phyloP scores from a whole-genome alignment of 2,113 vertebrate species.

The Colistium nudipinnis region DNA sequence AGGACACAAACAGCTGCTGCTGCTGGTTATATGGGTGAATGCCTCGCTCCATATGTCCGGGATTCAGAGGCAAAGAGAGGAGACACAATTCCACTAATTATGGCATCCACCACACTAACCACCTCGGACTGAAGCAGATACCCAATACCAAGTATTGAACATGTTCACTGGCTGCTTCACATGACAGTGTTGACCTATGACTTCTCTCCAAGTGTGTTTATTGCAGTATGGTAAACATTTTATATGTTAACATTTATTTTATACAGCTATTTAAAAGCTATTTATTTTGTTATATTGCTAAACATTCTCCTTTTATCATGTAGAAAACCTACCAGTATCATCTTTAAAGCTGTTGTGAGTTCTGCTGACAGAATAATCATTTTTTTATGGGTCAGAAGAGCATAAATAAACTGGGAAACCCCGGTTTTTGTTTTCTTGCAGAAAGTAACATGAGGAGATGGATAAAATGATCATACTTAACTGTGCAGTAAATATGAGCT shows the following conservation, averaged over 20 bases:
- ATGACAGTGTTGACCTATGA: conserved; percentile 23
- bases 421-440: background rate
- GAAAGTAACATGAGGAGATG: background rate
- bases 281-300: background rate
- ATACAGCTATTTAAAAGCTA: background rate
- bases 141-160: conserved; percentile 32
- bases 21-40: conserved; percentile 67
- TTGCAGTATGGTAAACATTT: conserved; percentile 20
- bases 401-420: background rate
- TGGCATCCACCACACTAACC: conserved; percentile 33
- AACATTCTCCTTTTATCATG: background rate
- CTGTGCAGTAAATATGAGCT: background rate
- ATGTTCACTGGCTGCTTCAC: conserved; percentile 13
- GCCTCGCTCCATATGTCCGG: conserved; percentile 61
- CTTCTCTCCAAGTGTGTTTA: conserved; percentile 34
- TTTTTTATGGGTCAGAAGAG: background rate
- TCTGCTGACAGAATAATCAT: background rate
- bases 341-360: background rate
- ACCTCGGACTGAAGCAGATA: conserved; percentile 8
- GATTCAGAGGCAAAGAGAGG: conserved; percentile 38
- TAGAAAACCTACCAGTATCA: too few species aligned
- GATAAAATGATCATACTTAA: background rate
- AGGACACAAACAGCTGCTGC: conserved; percentile 78
- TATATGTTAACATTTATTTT: background rate
- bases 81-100: conserved; percentile 61